Conservation (phyloP, 2,797 vertebrate species). For the Rhincodon typus region DNA sequence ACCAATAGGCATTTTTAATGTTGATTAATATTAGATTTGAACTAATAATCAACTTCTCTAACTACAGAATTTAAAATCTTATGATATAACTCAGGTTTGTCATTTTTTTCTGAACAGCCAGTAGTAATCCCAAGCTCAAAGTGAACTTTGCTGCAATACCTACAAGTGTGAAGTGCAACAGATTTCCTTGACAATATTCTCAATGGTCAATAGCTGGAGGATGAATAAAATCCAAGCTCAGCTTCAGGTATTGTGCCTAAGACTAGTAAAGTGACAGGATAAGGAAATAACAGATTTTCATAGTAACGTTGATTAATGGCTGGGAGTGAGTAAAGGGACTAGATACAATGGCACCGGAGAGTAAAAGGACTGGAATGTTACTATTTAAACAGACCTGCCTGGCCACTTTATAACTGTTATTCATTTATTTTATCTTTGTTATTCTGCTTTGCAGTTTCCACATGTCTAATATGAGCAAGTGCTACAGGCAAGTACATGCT, state of each 20-base stretch:
- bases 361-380: not conserved
- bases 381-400: not conserved
- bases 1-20: not conserved
- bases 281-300: not conserved
- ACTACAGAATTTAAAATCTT: not conserved
- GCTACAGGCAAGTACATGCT: no score
- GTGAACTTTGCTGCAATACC: not conserved
- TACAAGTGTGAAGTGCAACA: not conserved
- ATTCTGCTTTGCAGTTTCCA: not conserved
- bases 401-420: not conserved
- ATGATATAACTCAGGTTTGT: not conserved
- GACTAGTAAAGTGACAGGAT: not conserved
- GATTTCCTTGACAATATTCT: not conserved
- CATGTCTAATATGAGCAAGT: not conserved
- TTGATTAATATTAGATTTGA: not conserved
- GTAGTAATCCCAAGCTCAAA: not conserved
- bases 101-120: not conserved
- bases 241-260: not conserved
- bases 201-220: not conserved
- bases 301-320: not conserved
- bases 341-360: not conserved
- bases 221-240: not conserved
- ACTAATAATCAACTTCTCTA: not conserved
- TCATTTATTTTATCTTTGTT: not conserved
- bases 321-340: not conserved